Conservation (phyloP, 2,113 vertebrate genomes). For the Podilymbus podiceps region DNA sequence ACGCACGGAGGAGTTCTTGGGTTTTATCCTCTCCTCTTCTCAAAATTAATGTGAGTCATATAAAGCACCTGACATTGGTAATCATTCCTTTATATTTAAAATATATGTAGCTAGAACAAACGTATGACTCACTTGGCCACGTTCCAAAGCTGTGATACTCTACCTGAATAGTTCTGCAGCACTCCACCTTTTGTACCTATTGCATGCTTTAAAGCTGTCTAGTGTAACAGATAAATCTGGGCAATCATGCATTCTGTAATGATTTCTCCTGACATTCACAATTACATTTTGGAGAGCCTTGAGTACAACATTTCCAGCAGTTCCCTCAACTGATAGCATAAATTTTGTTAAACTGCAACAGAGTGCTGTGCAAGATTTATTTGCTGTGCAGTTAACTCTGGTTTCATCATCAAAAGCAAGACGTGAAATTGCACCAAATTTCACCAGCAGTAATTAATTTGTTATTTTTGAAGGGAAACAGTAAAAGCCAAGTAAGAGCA, state of each 20-base stretch:
- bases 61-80: neutral
- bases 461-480: conserved; percentile 8
- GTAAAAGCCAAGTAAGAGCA: neutral
- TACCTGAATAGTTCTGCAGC: neutral
- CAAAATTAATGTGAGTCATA: neutral
- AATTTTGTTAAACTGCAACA: conserved; percentile 64
- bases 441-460: conserved; percentile 1
- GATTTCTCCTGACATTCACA: conserved; percentile 67
- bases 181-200: neutral
- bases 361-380: conserved; percentile 56
- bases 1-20: neutral
- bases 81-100: conserved; percentile 41
- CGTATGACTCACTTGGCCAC: neutral
- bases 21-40: conserved; percentile 4
- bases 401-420: conserved; percentile 1
- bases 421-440: conserved; percentile 11
- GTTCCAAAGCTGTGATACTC: neutral
- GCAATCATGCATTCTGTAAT: conserved; percentile 22
- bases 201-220: conserved; percentile 16
- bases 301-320: conserved; percentile 45
- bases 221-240: conserved; percentile 49
- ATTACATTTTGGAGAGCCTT: conserved; percentile 65
- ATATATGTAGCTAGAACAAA: conserved; percentile 19
- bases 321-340: conserved; percentile 49
- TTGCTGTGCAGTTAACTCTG: conserved; percentile 40